Base-by-base conservation (phyloP, 2,888 invertebrate species). In the Machimus atricapillus region DNA sequence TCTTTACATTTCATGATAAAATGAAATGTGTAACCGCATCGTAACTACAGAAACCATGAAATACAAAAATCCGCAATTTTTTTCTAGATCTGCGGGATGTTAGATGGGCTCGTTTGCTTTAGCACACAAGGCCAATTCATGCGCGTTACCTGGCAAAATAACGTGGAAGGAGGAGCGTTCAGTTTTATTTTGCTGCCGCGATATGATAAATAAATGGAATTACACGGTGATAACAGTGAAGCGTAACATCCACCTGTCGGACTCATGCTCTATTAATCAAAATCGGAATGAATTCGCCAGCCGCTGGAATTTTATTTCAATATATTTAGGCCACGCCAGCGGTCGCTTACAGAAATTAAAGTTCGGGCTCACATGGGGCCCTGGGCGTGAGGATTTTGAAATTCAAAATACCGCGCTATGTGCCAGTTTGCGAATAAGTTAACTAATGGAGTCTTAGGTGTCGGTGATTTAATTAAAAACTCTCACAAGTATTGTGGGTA, bases 181-280 rank as follows among this genome's bases (percentile, higher is more conserved):
- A 66, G 66, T 23, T 66, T 66, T 66, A 66, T 66, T 66, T 66
- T 23, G 8, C 27, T 66, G 66, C 66, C 66, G 66, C 66, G 66
- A 66, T 66, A 76, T 76, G 37, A 37, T 78, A 78, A 78, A 78
- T 78, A 78, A 78, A 78, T 78, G 37, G 40, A 43, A 43, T 78
- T 46, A 43, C 46, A 46, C 78, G 46, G 78, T 76, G 78, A 78
- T 78, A 78, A 78, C 78, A 78, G 23, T 43, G 78, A 23, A 78
- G 43, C 43, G 78, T 27, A 46, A 46, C 40, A 46, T 78, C 78
- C 43, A 78, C 40, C 78, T 78, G 43, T 23, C 43, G 78, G 43
- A 78, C 78, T 78, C 78, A 78, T 78, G 37, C 76, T n/a, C 78
- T 46, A 78, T 78, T 78, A 78, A 78, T 78, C 78, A 78, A 78